Percentiles rank a stretch among this genome's conserved stretches.
These are phyloP conservation scores for Villa cingulata DNA, from an alignment of 2,888 invertebrate species.

Conservation along the genomic window DNA sequence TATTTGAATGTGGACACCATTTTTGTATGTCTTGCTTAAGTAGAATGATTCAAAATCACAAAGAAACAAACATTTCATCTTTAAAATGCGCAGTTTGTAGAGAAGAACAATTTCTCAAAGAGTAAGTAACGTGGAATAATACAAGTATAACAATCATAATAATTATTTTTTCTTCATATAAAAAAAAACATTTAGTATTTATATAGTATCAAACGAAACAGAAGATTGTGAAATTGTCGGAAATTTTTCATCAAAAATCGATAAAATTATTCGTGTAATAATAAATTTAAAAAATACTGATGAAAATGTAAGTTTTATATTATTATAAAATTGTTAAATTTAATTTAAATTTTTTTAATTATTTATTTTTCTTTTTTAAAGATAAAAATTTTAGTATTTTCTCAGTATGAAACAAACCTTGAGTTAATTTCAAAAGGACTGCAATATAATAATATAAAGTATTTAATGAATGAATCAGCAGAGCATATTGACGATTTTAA, in stretches of 20 bases:
- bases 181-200: too few species aligned
- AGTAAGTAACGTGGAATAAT: constrained; percentile 22
- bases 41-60: constrained; percentile 24
- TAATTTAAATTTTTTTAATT: too few species aligned
- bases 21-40: constrained; percentile 52
- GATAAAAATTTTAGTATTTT: constrained; percentile 59
- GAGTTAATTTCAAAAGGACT: constrained; percentile 24
- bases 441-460: constrained; percentile 21
- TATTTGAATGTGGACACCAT: constrained; percentile 60
- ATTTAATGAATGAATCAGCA: constrained; percentile 26
- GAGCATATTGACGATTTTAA: constrained; percentile 39
- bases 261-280: constrained; percentile 45
- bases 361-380: too few species aligned
- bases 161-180: too few species aligned
- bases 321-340: neutral
- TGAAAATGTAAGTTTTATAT: constrained; percentile 24
- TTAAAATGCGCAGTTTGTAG: constrained; percentile 47
- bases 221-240: constrained; percentile 37
- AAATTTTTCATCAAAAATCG: constrained; percentile 56
- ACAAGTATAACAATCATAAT: constrained; percentile 1
- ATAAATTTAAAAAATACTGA: constrained; percentile 41
- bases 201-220: constrained; percentile 23
- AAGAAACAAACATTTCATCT: constrained; percentile 13
- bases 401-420: constrained; percentile 39
- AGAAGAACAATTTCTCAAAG: constrained; percentile 35